A percentile compares a stretch with the other conserved stretches of the same genome.
Evolutionary conservation across 2,888 invertebrate genomes (phyloP).

Genomic region (Drosophila phalerata): DNA sequence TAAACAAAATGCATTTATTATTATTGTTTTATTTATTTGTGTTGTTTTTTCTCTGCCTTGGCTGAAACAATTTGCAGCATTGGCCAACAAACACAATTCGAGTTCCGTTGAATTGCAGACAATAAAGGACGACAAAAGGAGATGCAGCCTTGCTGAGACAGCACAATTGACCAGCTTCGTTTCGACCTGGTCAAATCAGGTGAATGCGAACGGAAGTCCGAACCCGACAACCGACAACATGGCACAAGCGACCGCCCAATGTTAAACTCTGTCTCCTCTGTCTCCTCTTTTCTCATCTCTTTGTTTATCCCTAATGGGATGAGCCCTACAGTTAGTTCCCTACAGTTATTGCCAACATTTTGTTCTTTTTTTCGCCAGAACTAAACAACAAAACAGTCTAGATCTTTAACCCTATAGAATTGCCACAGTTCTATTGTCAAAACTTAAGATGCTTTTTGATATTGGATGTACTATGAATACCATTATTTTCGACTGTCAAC

Average conservation of each 20-base stretch:
- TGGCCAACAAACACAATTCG: slow-evolving; percentile 58
- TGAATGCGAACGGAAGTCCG: slow-evolving; percentile 58
- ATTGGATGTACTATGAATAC: not conserved
- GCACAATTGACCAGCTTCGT: slow-evolving; percentile 54
- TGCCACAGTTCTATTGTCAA: not conserved
- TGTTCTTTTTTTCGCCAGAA: slow-evolving; percentile 29
- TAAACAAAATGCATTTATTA: slow-evolving; percentile 53
- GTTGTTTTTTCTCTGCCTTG: slow-evolving; percentile 22
- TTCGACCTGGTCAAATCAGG: slow-evolving; percentile 58
- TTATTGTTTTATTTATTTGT: slow-evolving; percentile 46
- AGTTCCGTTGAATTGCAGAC: slow-evolving; percentile 62
- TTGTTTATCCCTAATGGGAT: slow-evolving; percentile 47
- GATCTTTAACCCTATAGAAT: slow-evolving; percentile 1
- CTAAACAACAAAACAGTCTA: slow-evolving; percentile 1
- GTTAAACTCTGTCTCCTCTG: not conserved
- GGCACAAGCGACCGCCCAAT: slow-evolving; percentile 40
- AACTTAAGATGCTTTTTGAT: not conserved
- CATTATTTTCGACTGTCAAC: not conserved
- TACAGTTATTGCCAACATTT: slow-evolving; percentile 14
- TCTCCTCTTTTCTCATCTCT: not conserved
- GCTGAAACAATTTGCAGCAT: slow-evolving; percentile 57
- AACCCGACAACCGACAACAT: not conserved
- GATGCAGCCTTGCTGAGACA: slow-evolving; percentile 40
- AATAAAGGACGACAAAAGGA: slow-evolving; percentile 49
- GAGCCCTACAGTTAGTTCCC: slow-evolving; percentile 40